Conservation (phyloP, 2,113 vertebrate species). For the Megaleporinus macrocephalus region DNA sequence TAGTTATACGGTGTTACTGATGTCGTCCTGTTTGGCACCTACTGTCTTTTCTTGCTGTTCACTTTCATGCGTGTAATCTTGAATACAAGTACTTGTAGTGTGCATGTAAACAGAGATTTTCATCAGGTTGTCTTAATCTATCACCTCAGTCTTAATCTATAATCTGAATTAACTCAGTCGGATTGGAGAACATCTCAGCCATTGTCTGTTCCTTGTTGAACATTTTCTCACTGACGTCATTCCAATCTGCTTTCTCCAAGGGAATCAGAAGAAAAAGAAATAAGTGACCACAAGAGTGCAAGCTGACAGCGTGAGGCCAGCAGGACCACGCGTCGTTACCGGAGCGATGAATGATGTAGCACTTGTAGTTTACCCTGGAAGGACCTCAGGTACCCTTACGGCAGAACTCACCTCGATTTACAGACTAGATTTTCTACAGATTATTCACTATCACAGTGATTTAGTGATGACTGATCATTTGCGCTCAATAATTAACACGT, state of each 20-base stretch:
- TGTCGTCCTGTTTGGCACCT: too few relatives aligned
- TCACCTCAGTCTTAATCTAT: not conserved
- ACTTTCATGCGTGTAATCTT: too few relatives aligned
- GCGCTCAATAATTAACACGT: slow-evolving; percentile 10
- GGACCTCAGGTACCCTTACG: not conserved
- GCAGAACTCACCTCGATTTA: not conserved
- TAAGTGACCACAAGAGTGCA: slow-evolving; percentile 9
- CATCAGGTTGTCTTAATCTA: too few relatives aligned
- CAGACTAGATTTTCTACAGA: not conserved
- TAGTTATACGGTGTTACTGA: too few relatives aligned
- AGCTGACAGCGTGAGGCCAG: not conserved
- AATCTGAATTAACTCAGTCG: too few relatives aligned
- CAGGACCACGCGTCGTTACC: not conserved
- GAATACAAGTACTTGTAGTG: too few relatives aligned
- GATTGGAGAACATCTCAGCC: too few relatives aligned
- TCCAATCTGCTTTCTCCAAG: slow-evolving; percentile 39
- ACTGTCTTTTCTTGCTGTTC: too few relatives aligned
- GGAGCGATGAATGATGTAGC: not conserved
- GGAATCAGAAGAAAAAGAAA: slow-evolving; percentile 56
- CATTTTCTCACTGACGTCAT: not conserved
- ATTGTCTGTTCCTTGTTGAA: too few relatives aligned
- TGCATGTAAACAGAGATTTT: too few relatives aligned
- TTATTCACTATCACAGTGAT: not conserved
- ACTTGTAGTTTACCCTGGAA: not conserved
- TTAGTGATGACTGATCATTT: not conserved